phyloP scores from a whole-genome alignment of 2,888 invertebrate species.

The Linnaemya tessellans region DNA sequence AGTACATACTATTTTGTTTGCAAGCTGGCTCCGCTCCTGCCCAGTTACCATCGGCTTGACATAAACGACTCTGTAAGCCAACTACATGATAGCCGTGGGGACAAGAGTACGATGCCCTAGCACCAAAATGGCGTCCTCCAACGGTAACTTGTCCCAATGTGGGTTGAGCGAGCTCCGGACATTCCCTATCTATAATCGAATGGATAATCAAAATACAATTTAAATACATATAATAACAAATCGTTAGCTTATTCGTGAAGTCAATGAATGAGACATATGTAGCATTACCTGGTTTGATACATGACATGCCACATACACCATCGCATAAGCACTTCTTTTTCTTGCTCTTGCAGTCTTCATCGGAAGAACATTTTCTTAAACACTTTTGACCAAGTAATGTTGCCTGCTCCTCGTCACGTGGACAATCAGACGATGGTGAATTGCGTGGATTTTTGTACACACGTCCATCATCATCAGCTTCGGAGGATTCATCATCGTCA shows the following conservation, averaged over 20 bases:
- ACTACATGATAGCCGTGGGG: conserved; percentile 94
- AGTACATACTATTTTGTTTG: conserved; percentile 91
- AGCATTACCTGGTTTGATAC: conserved; percentile 94
- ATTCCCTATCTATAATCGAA: conserved; percentile 88
- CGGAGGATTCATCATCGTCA: conserved; percentile 84
- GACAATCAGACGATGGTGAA: conserved; percentile 93
- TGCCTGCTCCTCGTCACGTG: conserved; percentile 93
- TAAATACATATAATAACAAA: not conserved
- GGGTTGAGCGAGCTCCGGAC: conserved; percentile 90
- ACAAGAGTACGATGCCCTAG: conserved; percentile 92
- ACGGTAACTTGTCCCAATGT: conserved; percentile 90
- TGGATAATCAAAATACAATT: conserved; percentile 74
- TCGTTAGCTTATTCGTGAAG: not conserved
- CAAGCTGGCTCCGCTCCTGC: conserved; percentile 92
- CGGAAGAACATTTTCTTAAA: conserved; percentile 95
- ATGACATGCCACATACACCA: conserved; percentile 98
- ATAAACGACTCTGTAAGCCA: conserved; percentile 92
- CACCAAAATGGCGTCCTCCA: conserved; percentile 91
- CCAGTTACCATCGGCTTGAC: conserved; percentile 97
- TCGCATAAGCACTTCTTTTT: conserved; percentile 98
- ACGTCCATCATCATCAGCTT: conserved; percentile 90
- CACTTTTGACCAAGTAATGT: conserved; percentile 93
- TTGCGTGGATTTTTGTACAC: conserved; percentile 95
- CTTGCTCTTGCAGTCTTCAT: conserved; percentile 98
- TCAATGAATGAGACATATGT: not conserved